phyloP scores from a whole-genome alignment of 2,888 invertebrate genomes.

The Acanthosepion esculentum region DNA sequence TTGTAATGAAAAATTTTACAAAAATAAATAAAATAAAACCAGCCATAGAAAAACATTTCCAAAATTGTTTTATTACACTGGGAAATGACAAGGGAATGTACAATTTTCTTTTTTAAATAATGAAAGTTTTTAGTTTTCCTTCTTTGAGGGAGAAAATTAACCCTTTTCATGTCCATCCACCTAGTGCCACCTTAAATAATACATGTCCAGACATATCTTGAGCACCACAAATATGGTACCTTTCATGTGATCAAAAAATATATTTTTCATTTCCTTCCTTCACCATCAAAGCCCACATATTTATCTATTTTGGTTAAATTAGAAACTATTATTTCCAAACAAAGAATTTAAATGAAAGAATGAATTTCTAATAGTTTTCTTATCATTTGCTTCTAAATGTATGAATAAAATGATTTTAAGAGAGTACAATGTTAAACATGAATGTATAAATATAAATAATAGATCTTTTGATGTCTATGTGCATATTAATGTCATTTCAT shows the following conservation, averaged over 20 bases:
- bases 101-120: neutral
- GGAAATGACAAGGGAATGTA: constrained; percentile 21
- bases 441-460: no score
- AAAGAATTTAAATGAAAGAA: neutral
- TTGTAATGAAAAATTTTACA: neutral
- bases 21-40: neutral
- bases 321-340: neutral
- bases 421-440: no score
- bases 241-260: neutral
- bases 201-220: neutral
- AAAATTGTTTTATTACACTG: neutral
- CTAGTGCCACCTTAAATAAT: neutral
- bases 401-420: neutral
- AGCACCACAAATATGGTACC: neutral
- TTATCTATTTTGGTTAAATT: neutral
- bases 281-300: neutral
- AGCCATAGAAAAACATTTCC: neutral
- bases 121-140: neutral
- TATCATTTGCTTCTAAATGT: neutral
- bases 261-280: neutral
- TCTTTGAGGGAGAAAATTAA: neutral
- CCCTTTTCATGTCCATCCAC: neutral
- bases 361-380: neutral
- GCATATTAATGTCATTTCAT: neutral
- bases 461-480: neutral